Base-by-base conservation (phyloP, 2,797 vertebrate genomes). In the Coccyzus lansbergi region DNA sequence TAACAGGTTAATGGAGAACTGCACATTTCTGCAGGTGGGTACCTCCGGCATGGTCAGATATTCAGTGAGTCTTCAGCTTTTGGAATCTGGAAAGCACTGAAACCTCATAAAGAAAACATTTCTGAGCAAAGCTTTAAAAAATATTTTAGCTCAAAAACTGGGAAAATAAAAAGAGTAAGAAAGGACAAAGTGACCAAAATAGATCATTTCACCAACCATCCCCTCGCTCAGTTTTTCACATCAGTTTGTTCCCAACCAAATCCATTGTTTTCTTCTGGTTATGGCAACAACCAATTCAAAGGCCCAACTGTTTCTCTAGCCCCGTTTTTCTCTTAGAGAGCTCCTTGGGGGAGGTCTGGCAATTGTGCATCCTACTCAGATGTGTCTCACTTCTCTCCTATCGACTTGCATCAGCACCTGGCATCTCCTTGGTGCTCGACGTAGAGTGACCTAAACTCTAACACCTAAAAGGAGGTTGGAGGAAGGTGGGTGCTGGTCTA, bases 81-180 rank as follows among this genome's bases (percentile, higher is more conserved):
- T 59, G 82, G 69, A 81, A 92, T 60, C 12, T 21, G 31, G 55
- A 76, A 88, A 88, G 59, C 29, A 48, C 33, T 10, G 25, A 67
- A 81, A 72, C 34, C 4, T 93, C 19, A 67, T 64, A 80, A 31
- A 70, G 40, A 94, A 93, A 90, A n/a, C 31, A 90, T 82, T 93
- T 65, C 72, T 10, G 22, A 93, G 8, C 67, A 89, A 63, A 85
- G 77, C 15, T 88, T 83, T 82, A 36, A 53, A 82, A 13, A 13
- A 7, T 69, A 8, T 93, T 82, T 84, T 69, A 44, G 33, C 22
- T 84, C 48, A 2, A 3, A 58, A 87, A 56, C 12, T 29, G 21
- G 10, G 29, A 44, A 88, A 84, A 56, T 18, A 86, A 84, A 75
- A 42, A 7, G n/a, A 79, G 5, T 59, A 31, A 92, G 70, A 82